Base-by-base conservation (phyloP, 2,797 vertebrate genomes). In the Anguilla pacifica region DNA sequence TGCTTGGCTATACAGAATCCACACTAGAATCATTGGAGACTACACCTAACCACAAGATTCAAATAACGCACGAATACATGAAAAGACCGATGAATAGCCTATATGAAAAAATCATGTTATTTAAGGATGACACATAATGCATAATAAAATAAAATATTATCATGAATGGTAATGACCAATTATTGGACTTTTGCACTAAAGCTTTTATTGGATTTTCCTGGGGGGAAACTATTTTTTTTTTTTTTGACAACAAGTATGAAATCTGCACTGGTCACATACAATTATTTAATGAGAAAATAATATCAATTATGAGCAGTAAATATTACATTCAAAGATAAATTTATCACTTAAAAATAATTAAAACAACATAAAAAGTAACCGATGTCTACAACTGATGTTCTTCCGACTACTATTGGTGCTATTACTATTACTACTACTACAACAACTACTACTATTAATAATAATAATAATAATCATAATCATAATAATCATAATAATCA, bases 401-500 rank as follows among this genome's bases (percentile, higher is more conserved):
- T 6, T 79, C 15, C 35, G 10, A 79, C 74, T 43, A 79, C 74
- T 22, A 46, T 39, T 43, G 3, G 7, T 72, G n/a, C n/a, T 31
- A 10, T 17, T 72, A 13, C 67, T 72, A 72, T 4, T 25, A 67
- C 22, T 28, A 67, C n/a, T 67, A n/a, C 64, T 28, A 67, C 10
- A 25, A 67, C 25, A 7, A 28, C 22, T 6, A 67, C 13, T 17
- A 53, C 10, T 9, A 53, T 13, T 3, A 67, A 79, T 31, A 77
- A 86, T 11, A 84, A 64, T 53, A 67, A 74, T 84, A 31, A 17
- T 17, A 25, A n/a, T 49, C 46, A n/a, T 82, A 25, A n/a, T 67
- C 31, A 67, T 84, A 51, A 49, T 67, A 35, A 55, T 67, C 35
- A 81, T 83, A 49, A 57, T 88, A n/a, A 57, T 70, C 25, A 87